Conservation (phyloP, 2,113 vertebrate genomes). For the Geococcyx californianus region DNA sequence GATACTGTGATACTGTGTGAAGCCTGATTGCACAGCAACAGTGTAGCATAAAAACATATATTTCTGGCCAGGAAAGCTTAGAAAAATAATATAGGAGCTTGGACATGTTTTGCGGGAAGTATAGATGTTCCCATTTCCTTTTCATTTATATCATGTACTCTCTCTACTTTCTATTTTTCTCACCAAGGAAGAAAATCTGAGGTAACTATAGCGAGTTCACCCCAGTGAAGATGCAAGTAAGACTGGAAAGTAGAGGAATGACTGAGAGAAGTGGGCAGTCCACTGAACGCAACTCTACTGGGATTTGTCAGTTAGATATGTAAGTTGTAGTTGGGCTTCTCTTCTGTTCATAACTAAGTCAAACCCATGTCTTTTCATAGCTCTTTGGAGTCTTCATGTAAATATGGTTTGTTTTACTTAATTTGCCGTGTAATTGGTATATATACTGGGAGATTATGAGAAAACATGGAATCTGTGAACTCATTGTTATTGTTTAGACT, state of each 20-base stretch:
- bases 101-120: background rate
- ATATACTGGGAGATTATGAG: conserved; percentile 32
- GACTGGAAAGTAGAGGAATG: background rate
- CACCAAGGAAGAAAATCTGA: background rate
- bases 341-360: background rate
- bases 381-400: conserved; percentile 41
- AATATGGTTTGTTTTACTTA: conserved; percentile 36
- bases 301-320: background rate
- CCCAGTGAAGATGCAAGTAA: background rate
- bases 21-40: background rate
- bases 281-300: background rate
- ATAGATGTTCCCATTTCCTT: background rate
- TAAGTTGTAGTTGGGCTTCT: background rate
- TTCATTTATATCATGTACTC: background rate
- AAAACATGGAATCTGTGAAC: conserved; percentile 22
- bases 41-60: background rate
- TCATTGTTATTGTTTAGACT: background rate
- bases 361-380: conserved; percentile 5
- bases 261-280: background rate
- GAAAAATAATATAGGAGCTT: background rate
- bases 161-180: background rate
- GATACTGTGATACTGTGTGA: too few relatives aligned
- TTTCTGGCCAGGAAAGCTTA: background rate
- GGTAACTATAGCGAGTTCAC: background rate
- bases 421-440: conserved; percentile 46